phyloP scores from a whole-genome alignment of 2,888 invertebrate genomes.

The Flexamia atlantica region DNA sequence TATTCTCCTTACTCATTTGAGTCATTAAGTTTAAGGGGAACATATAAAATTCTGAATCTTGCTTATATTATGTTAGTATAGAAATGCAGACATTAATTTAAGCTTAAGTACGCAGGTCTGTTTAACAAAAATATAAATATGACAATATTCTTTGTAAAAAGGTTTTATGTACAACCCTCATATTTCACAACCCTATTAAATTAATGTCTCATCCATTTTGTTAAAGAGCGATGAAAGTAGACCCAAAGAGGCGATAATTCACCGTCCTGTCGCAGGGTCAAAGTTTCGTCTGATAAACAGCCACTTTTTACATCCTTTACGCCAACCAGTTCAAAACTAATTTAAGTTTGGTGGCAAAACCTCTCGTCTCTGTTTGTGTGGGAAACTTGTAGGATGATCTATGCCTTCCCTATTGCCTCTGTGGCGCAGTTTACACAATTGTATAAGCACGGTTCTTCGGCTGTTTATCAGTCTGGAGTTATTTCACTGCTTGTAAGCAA shows the following conservation, averaged over 20 bases:
- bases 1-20: too few species aligned
- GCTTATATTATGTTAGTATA: too few species aligned
- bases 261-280: not conserved
- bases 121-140: too few species aligned
- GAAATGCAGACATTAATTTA: too few species aligned
- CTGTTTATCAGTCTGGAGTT: too few species aligned
- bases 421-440: not conserved
- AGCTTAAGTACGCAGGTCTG: too few species aligned
- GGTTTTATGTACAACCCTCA: too few species aligned
- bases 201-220: not conserved
- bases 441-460: not conserved
- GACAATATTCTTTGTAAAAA: too few species aligned
- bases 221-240: not conserved
- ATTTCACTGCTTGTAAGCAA: not conserved
- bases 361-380: conserved; percentile 7
- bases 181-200: not conserved
- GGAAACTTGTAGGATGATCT: not conserved
- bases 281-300: conserved; percentile 17
- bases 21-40: too few species aligned
- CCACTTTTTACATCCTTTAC: conserved; percentile 35
- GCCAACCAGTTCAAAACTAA: conserved; percentile 45
- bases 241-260: not conserved
- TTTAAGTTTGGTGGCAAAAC: conserved; percentile 40
- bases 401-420: not conserved
- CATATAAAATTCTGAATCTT: too few species aligned